Evolutionary conservation across 2,113 vertebrate genomes (phyloP).

Genomic region (Indicator maculatus): DNA sequence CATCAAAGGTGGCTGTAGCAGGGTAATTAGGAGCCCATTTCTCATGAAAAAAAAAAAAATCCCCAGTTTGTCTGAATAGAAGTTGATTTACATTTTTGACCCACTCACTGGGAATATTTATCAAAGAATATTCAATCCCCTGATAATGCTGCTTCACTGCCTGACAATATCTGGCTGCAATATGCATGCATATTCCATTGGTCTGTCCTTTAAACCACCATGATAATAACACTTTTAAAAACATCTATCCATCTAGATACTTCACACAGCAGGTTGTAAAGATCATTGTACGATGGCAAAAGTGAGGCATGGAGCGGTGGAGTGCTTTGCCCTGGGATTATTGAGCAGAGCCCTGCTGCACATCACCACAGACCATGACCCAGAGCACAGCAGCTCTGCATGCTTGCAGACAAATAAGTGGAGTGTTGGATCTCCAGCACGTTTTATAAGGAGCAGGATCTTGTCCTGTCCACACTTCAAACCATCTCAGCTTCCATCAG

Average conservation of each 20-base stretch:
- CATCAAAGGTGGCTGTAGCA: constrained; percentile 58
- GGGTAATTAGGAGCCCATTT: constrained; percentile 68
- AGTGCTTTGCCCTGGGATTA: neutral
- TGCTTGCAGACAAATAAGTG: neutral
- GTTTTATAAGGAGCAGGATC: neutral
- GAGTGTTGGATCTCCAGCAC: rapidly evolving
- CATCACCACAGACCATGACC: rapidly evolving
- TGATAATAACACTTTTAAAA: neutral
- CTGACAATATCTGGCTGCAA: constrained; percentile 58
- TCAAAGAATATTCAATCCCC: constrained; percentile 63
- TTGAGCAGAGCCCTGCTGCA: neutral
- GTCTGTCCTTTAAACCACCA: neutral
- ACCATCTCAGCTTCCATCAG: neutral
- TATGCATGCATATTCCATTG: neutral
- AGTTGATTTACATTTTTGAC: constrained; percentile 72
- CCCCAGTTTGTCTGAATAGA: constrained; percentile 57
- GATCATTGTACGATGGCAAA: neutral
- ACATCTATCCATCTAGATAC: neutral
- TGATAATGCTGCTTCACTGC: constrained; percentile 5
- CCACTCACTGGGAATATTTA: constrained; percentile 61
- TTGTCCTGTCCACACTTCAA: rapidly evolving
- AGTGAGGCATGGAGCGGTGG: neutral
- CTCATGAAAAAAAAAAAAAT: constrained; percentile 31
- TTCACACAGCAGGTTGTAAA: neutral
- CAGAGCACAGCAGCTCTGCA: rapidly evolving